Conservation (phyloP, 2,113 vertebrate genomes). For the Antigone vipio region DNA sequence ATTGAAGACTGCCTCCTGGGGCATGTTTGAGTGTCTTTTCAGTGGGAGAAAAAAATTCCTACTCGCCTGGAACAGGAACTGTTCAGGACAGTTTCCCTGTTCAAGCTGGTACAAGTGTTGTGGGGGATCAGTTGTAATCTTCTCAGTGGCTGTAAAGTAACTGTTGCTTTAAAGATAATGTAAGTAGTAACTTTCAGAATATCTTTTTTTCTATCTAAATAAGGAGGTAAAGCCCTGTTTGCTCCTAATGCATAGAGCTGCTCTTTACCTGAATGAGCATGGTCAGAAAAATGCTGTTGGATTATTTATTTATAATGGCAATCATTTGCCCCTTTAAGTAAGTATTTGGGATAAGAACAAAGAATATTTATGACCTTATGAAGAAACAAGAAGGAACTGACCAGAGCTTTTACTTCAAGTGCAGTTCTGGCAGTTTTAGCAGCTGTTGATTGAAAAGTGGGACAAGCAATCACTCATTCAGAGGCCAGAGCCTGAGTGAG, state of each 20-base stretch:
- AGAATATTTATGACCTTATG: neutral
- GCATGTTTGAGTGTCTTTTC: neutral
- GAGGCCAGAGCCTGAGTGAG: neutral
- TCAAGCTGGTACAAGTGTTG: neutral
- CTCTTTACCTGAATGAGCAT: neutral
- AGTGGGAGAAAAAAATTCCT: neutral
- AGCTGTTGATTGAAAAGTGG: neutral
- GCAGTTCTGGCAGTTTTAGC: neutral
- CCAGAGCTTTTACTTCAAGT: neutral
- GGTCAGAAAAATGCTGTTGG: neutral
- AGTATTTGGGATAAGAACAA: neutral
- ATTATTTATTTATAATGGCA: neutral
- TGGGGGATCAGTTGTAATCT: neutral
- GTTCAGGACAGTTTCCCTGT: neutral
- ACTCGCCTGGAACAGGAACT: neutral
- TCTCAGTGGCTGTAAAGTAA: neutral
- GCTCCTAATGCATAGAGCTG: neutral
- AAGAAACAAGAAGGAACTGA: neutral
- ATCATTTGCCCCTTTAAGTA: neutral
- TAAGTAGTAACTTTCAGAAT: neutral
- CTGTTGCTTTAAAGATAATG: neutral
- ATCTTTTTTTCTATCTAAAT: neutral
- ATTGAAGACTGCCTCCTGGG: neutral
- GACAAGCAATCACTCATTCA: neutral
- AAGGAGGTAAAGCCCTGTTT: neutral